phyloP scores from a whole-genome alignment of 2,113 vertebrate genomes.

The Aegithalos caudatus region DNA sequence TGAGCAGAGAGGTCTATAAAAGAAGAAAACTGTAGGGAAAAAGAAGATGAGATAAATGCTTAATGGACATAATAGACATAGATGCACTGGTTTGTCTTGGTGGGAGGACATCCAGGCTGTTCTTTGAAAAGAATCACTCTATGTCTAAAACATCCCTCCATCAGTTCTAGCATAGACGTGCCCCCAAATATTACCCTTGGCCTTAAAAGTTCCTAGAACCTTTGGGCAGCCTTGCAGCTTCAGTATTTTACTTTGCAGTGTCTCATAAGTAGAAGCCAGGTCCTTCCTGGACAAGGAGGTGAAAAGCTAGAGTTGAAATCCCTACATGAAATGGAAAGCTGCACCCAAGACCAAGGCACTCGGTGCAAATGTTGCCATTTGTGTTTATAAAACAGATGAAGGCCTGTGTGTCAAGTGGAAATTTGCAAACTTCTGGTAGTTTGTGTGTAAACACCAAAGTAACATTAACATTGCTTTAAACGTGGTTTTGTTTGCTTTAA shows the following conservation, averaged over 20 bases:
- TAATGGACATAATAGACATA: not conserved
- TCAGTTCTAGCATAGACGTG: not conserved
- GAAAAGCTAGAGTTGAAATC: not conserved
- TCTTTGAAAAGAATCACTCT: not conserved
- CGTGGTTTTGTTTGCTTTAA: slow-evolving; percentile 27
- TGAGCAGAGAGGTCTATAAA: not conserved
- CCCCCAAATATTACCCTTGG: not conserved
- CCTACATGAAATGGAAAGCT: not conserved
- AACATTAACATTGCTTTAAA: slow-evolving; percentile 20
- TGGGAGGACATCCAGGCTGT: not conserved
- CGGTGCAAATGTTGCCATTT: not conserved
- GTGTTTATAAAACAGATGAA: not conserved
- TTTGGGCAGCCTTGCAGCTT: not conserved
- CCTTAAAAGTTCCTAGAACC: not conserved
- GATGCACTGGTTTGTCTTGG: not conserved
- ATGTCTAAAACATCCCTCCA: not conserved
- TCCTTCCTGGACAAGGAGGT: not conserved
- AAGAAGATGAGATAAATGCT: not conserved
- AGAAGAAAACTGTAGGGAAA: not conserved
- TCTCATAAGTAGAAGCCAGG: not conserved
- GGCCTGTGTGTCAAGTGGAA: not conserved
- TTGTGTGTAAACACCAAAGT: slow-evolving; percentile 15
- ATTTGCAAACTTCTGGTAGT: slow-evolving; percentile 11
- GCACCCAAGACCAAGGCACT: not conserved
- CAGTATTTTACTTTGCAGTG: not conserved